Evolutionary conservation across 35 echinoderm and acorn worm genomes (phyloP), one percentile per base, ranked within the genome.

Genomic region (Stichopus chloronotus): DNA sequence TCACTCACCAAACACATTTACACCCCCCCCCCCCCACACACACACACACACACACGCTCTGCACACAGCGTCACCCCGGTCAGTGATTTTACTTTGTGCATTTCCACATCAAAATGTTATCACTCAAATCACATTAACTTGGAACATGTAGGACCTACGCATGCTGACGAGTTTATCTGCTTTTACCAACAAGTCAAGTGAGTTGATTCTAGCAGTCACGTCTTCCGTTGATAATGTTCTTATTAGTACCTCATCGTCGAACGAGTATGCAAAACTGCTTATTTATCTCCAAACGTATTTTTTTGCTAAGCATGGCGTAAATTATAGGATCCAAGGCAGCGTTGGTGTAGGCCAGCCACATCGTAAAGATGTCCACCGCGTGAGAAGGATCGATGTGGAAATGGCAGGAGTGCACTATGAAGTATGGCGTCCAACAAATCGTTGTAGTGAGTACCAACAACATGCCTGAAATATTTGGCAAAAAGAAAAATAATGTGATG

Each of bases 341-440:
- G 72, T 94, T 94, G 11, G 57, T 63, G 76, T 94, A 94, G 22
- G 63, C 92, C 1, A 94, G 43, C 92, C 92, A 94, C 92, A 94
- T 94, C 30, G 92, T 94, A 55, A 55, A 86, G 16, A 86, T 77
- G 5, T 65, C 85, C 11, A 79, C 84, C 17, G 83, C 69, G 58
- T 94, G 92, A 13, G 30, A 57, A 9, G 56, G 63, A 16, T 19
- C 5, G 21, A 82, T 13, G 17, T 69, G 63, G 5, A 88, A 78
- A 63, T 60, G 12, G 30, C 83, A 87, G n/a, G 86, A 87, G 24
- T 93, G 92, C 13, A 93, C 63, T 59, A 93, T 93, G 81, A 60
- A 87, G 53, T 93, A 93, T 8, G 92, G 82, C 21, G 91, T 82
- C 92, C 92, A 93, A 30, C 92, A 93, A 57, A 93, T 21, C n/a